Evolutionary conservation across 2,797 vertebrate genomes (phyloP).

Genomic region (Natrix natrix): DNA sequence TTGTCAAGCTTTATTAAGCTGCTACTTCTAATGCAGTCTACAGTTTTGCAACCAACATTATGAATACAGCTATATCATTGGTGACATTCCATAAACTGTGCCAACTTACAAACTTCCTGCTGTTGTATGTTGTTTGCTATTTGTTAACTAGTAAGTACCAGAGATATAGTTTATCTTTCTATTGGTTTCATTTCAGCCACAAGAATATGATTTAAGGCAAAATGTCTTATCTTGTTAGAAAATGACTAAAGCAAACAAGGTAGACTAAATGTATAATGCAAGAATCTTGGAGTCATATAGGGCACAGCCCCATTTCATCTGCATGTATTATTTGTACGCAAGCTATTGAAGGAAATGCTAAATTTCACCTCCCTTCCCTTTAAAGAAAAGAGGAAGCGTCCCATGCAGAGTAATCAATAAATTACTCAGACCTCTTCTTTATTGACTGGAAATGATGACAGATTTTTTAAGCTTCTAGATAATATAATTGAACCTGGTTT

Average conservation of each 20-base stretch:
- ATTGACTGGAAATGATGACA: not conserved
- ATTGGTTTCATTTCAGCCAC: not conserved
- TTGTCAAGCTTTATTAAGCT: not conserved
- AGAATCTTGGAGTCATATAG: not conserved
- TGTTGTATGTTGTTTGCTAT: not conserved
- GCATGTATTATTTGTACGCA: not conserved
- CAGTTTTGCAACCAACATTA: not conserved
- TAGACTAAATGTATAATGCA: not conserved
- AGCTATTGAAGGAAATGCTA: not conserved
- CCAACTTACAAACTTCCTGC: not conserved
- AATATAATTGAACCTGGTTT: constrained; percentile 1
- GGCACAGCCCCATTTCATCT: not conserved
- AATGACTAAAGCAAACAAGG: not conserved
- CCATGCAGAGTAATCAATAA: not conserved
- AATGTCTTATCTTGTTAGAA: not conserved
- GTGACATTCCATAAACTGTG: not conserved
- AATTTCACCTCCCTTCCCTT: not conserved
- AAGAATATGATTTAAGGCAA: not conserved
- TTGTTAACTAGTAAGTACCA: not conserved
- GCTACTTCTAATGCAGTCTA: not conserved
- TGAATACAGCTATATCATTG: not conserved
- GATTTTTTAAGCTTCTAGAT: constrained; percentile 6
- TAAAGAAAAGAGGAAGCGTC: not conserved
- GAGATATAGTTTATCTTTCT: not conserved
- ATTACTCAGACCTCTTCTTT: constrained; percentile 4